These are phyloP conservation scores for Hylaeus anthracinus DNA, from an alignment of 1,140 invertebrate species.

Conservation along the genomic window DNA sequence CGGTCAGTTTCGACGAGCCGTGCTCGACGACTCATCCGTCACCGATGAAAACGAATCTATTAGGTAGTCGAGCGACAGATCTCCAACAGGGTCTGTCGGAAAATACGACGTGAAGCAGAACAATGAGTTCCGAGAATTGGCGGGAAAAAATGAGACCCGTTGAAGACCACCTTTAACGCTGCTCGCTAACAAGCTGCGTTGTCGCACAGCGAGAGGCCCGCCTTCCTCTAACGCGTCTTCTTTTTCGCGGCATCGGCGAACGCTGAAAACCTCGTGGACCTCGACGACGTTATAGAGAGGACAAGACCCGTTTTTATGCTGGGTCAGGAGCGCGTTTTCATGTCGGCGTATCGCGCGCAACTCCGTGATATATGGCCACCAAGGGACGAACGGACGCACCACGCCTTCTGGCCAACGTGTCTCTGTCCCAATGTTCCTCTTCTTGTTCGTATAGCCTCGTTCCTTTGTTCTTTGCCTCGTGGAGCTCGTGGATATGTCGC, in stretches of 20 bases:
- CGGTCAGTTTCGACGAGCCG: too few relatives aligned
- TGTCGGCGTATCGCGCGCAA: constrained; percentile 38
- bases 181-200: constrained; percentile 67
- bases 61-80: neutral
- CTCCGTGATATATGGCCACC: constrained; percentile 53
- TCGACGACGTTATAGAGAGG: constrained; percentile 31
- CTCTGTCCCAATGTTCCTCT: constrained; percentile 12
- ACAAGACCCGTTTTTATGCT: constrained; percentile 25
- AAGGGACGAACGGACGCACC: constrained; percentile 35
- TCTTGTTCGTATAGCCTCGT: neutral
- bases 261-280: constrained; percentile 43
- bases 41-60: constrained; percentile 3
- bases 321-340: constrained; percentile 18
- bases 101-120: neutral
- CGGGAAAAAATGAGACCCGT: constrained; percentile 27
- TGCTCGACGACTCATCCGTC: neutral
- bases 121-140: constrained; percentile 11
- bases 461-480: neutral
- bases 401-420: constrained; percentile 48
- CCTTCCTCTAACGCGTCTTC: constrained; percentile 39
- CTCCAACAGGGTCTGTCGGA: neutral
- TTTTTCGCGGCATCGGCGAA: constrained; percentile 56
- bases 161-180: constrained; percentile 53
- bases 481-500: neutral
- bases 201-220: constrained; percentile 69